Evolutionary conservation across 2,888 invertebrate genomes (phyloP).

Genomic region (Osedax fenrisi): DNA sequence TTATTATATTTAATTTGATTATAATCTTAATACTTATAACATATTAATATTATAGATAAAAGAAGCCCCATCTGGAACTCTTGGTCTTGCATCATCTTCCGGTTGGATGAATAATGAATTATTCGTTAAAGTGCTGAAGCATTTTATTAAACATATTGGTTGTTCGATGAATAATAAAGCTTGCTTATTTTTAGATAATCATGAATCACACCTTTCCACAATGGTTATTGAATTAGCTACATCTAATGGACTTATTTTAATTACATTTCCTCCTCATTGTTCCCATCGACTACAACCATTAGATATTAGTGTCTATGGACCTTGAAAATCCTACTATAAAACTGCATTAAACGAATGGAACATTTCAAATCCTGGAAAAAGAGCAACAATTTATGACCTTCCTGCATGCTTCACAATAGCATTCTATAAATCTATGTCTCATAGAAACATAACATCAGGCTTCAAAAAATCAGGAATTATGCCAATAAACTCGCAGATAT

Average conservation of each 20-base stretch:
- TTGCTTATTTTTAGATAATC: slow-evolving; percentile 26
- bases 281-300: slow-evolving; percentile 31
- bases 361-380: slow-evolving; percentile 9
- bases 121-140: background rate
- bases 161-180: background rate
- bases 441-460: no score
- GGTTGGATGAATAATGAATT: background rate
- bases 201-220: slow-evolving; percentile 24
- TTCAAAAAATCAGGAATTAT: no score
- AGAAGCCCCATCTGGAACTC: background rate
- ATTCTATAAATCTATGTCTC: no score
- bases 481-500: no score
- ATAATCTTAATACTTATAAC: no score
- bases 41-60: no score
- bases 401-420: background rate
- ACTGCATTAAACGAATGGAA: slow-evolving; percentile 15
- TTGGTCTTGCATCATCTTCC: background rate
- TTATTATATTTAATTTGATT: no score
- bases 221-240: slow-evolving; percentile 21
- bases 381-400: background rate
- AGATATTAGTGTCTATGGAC: slow-evolving; percentile 23
- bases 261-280: slow-evolving; percentile 26
- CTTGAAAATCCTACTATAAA: slow-evolving; percentile 21
- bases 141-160: slow-evolving; percentile 5
- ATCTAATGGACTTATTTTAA: slow-evolving; percentile 12